These are phyloP conservation scores for Ibycter americanus DNA, from an alignment of 2,797 vertebrate species.

Conservation along the genomic window DNA sequence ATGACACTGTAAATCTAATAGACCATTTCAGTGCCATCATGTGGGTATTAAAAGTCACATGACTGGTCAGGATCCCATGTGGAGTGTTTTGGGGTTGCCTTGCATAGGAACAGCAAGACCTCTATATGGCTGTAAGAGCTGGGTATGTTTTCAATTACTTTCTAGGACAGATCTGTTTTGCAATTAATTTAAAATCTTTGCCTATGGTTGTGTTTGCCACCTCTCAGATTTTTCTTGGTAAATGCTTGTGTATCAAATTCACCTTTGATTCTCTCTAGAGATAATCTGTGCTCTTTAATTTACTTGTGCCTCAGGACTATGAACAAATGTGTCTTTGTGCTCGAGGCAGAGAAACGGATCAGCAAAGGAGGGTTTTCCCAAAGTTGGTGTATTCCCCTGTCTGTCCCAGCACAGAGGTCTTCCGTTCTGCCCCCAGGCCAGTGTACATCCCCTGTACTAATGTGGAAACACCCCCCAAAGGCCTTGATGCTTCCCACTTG, in stretches of 20 bases:
- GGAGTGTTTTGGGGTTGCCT: constrained; percentile 69
- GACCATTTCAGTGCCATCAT: constrained; percentile 83
- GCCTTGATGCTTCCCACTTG: background rate
- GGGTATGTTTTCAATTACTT: constrained; percentile 75
- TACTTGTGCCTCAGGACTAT: background rate
- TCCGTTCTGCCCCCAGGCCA: background rate
- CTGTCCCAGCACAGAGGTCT: background rate
- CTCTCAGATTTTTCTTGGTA: constrained; percentile 44
- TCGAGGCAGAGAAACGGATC: background rate
- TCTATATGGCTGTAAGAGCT: constrained; percentile 47
- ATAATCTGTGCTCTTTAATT: constrained; percentile 21
- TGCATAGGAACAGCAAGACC: constrained; percentile 41
- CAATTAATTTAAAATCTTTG: constrained; percentile 72
- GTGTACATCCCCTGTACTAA: background rate
- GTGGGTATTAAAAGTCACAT: constrained; percentile 80
- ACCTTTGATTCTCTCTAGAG: background rate
- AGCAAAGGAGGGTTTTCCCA: background rate
- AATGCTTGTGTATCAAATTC: constrained; percentile 5
- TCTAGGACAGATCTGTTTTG: constrained; percentile 65
- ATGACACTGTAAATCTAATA: constrained; percentile 86
- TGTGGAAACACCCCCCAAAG: background rate
- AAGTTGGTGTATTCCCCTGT: background rate
- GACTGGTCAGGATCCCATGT: constrained; percentile 75
- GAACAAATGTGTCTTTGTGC: background rate
- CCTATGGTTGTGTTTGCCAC: constrained; percentile 64